Conservation (phyloP, 2,888 invertebrate species). For the Schizaphis graminum region DNA sequence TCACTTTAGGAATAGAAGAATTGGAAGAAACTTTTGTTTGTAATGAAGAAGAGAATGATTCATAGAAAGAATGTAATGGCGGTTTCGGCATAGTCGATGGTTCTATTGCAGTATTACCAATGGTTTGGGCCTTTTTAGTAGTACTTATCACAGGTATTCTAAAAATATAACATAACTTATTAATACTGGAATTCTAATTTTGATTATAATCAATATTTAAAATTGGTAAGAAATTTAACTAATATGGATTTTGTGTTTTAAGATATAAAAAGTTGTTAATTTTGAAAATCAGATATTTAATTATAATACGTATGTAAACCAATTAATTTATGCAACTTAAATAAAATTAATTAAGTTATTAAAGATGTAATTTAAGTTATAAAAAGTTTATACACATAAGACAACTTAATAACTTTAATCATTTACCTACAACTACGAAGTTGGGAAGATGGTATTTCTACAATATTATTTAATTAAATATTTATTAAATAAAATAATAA, state of each 20-base stretch:
- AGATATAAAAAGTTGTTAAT: neutral
- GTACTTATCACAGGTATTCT: neutral
- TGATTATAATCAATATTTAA: neutral
- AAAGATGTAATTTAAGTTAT: neutral
- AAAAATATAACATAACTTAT: slow-evolving; percentile 22
- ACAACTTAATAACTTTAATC: neutral
- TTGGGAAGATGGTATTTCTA: neutral
- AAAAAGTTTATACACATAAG: neutral
- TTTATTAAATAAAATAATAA: no score
- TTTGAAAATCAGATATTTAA: neutral
- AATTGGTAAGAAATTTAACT: neutral
- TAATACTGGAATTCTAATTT: neutral
- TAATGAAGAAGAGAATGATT: slow-evolving; percentile 28
- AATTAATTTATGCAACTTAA: neutral
- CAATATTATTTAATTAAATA: neutral
- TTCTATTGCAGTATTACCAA: neutral
- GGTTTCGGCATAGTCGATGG: neutral
- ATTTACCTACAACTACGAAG: neutral
- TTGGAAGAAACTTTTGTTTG: neutral
- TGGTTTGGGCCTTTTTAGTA: neutral
- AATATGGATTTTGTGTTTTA: neutral
- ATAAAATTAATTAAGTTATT: no score
- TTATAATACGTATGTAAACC: neutral
- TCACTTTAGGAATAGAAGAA: neutral
- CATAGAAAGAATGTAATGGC: neutral